Evolutionary conservation across 2,113 vertebrate genomes (phyloP).

Genomic region (Elanoides forficatus): DNA sequence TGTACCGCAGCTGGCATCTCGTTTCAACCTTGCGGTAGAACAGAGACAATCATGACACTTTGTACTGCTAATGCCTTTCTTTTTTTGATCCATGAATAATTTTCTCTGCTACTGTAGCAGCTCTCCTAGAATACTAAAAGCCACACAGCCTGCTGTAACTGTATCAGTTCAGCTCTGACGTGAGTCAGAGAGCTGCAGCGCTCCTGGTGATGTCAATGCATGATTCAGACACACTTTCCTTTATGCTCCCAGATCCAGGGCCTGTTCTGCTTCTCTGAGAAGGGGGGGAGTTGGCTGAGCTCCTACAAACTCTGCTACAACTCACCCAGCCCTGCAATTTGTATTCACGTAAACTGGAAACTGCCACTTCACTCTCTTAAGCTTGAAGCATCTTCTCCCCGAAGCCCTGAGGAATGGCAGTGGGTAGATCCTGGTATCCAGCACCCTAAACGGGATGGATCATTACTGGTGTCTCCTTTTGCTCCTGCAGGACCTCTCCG

Average conservation of each 20-base stretch:
- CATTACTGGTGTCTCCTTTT: not conserved
- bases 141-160: not conserved
- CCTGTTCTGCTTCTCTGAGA: not conserved
- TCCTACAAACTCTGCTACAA: not conserved
- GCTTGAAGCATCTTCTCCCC: not conserved
- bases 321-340: not conserved
- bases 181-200: not conserved
- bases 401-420: not conserved
- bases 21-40: not conserved
- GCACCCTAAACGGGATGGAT: not conserved
- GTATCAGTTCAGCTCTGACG: not conserved
- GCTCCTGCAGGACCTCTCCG: not conserved
- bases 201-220: not conserved
- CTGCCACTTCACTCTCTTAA: not conserved
- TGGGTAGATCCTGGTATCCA: not conserved
- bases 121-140: constrained; percentile 1
- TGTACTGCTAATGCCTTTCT: not conserved
- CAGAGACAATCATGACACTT: constrained; percentile 16
- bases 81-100: constrained; percentile 17
- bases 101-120: constrained; percentile 15
- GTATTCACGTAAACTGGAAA: not conserved
- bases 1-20: not conserved
- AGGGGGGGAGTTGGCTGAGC: not conserved
- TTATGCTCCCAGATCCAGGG: not conserved
- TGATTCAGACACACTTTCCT: constrained; percentile 7